A percentile compares a stretch with the other conserved stretches of the same genome.
These are phyloP conservation scores for Ruditapes philippinarum DNA, from an alignment of 1,140 invertebrate genomes.

Conservation along the genomic window DNA sequence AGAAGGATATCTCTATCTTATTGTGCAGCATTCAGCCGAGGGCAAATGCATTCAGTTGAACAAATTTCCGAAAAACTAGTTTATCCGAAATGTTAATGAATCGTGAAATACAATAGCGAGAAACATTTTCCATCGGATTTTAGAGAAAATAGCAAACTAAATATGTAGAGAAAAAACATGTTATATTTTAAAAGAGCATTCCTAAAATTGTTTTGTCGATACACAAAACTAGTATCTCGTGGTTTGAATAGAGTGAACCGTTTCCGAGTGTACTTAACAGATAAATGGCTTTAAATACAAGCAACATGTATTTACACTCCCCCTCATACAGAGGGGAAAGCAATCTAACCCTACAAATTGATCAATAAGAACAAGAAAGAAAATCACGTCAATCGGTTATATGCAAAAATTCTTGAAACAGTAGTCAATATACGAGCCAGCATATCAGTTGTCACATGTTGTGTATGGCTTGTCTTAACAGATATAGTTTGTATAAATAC, in stretches of 20 bases:
- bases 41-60: conserved; percentile 27
- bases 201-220: neutral
- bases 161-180: too few relatives aligned
- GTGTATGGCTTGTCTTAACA: neutral
- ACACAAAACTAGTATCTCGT: neutral
- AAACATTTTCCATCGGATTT: neutral
- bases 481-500: neutral
- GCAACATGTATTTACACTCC: neutral
- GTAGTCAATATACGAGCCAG: conserved; percentile 14
- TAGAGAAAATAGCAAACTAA: too few relatives aligned
- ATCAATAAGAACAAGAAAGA: conserved; percentile 11
- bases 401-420: conserved; percentile 24
- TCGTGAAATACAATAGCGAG: conserved; percentile 7
- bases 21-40: neutral
- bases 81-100: neutral
- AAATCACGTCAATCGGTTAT: conserved; percentile 7
- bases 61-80: conserved; percentile 32
- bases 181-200: neutral
- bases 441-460: neutral
- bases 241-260: neutral
- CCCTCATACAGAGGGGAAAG: neutral
- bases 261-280: conserved; percentile 12
- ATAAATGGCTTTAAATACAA: neutral
- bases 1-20: neutral
- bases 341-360: neutral